Evolutionary conservation across 2,888 invertebrate genomes (phyloP), one percentile per base, ranked within the genome.

Genomic region (Caenorhabditis uteleia): DNA sequence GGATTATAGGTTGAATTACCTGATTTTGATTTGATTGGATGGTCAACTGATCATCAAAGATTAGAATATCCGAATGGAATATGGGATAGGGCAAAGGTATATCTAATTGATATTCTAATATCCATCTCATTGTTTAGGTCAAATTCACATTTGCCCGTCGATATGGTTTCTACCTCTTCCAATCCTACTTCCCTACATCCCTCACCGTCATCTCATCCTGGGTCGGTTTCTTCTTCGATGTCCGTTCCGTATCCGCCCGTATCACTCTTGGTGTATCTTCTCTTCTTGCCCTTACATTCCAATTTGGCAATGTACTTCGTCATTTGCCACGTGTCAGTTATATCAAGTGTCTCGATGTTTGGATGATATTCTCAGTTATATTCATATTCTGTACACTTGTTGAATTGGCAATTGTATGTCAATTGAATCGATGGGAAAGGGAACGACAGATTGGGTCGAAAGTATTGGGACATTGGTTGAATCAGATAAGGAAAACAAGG

Each of bases 201-300:
- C 66, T 82, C 2, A 65, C 76, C n/a, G 76, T 75, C 39, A 81
- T 83, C 67, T 70, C 70, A 12, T 80, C 79, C 12, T 83, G 83
- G 83, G 83, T 83, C n/a, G 82, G 82, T 43, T 83, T 83, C 67
- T 83, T 80, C 57, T 79, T 83, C 67, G 83, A 83, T 56, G 80
- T 81, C 2, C 71, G 83, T 26, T 75, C 75, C 36, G 82, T 83
- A 6, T 82, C 82, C 6, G 83, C 83, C n/a, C 76, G 80, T 48
- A 82, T 82, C 46, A 82, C 80, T 14, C 70, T 82, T 18, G 82
- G 83, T 18, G 80, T 83, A 7, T 81, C 79, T 6, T 77, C 79
- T 7, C 74, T 83, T 12, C 68, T 82, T n/a, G 82, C 83, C 21
- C 59, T 83, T 34, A 83, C 83, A 20, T 83, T 83, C 45, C 83